A percentile compares a stretch with the other conserved stretches of the same genome.
Evolutionary conservation across 1,140 invertebrate species (phyloP).

Genomic region (Drosophila elegans): DNA sequence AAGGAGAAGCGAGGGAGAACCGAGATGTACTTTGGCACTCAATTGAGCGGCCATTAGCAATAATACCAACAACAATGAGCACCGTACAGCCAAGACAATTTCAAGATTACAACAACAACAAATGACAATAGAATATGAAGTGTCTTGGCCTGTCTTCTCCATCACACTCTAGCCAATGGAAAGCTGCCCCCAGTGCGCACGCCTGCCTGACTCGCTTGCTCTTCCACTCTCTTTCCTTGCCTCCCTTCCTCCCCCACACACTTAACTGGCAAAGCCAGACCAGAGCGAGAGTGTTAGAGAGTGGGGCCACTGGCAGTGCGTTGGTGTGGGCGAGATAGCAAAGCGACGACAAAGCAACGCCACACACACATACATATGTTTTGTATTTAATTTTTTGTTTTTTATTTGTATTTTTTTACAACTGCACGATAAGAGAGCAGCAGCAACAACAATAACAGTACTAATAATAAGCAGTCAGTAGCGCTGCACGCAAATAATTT

Average conservation of each 20-base stretch:
- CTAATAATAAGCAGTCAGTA: constrained; percentile 38
- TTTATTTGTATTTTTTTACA: constrained; percentile 51
- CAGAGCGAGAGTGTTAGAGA: constrained; percentile 44
- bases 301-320: constrained; percentile 25
- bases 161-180: constrained; percentile 6
- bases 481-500: constrained; percentile 65
- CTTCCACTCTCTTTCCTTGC: neutral
- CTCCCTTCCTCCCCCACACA: neutral
- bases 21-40: constrained; percentile 75
- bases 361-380: neutral
- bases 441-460: constrained; percentile 41
- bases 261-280: neutral
- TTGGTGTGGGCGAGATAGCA: constrained; percentile 45
- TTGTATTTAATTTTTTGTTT: constrained; percentile 31
- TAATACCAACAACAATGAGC: constrained; percentile 58
- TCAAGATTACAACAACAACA: constrained; percentile 76
- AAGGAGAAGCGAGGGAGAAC: neutral
- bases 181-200: constrained; percentile 14
- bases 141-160: constrained; percentile 33
- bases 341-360: constrained; percentile 18
- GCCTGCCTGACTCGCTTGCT: constrained; percentile 15
- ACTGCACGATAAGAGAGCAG: constrained; percentile 54
- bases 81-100: constrained; percentile 64
- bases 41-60: constrained; percentile 80
- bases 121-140: constrained; percentile 80